A percentile compares a stretch with the other conserved stretches of the same genome.
Conservation (phyloP, 2,797 vertebrate species). For the Synaphobranchus kaupii region DNA sequence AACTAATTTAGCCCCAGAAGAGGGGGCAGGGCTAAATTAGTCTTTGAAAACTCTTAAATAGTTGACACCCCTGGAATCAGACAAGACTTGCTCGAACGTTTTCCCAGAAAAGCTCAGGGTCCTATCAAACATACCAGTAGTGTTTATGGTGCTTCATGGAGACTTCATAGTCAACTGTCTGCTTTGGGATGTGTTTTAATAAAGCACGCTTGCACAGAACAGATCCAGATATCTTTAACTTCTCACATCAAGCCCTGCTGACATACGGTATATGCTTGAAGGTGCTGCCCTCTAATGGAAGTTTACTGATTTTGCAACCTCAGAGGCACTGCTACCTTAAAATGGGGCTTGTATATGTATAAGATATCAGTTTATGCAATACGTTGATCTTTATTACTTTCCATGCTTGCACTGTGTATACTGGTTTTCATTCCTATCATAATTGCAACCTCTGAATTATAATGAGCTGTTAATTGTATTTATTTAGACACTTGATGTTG, state of each 20-base stretch:
- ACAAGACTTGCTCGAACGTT: background rate
- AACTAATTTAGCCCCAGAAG: background rate
- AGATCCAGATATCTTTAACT: background rate
- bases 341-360: background rate
- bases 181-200: background rate
- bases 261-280: background rate
- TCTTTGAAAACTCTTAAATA: background rate
- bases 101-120: constrained; percentile 5
- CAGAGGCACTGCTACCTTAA: background rate
- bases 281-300: constrained; percentile 9
- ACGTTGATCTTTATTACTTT: too few relatives aligned
- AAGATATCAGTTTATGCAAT: too few relatives aligned
- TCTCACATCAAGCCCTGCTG: background rate
- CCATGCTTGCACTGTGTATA: too few relatives aligned
- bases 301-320: background rate
- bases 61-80: background rate
- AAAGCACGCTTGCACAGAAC: background rate
- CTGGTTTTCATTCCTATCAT: too few relatives aligned
- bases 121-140: background rate
- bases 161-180: background rate
- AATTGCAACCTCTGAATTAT: too few relatives aligned
- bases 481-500: too few relatives aligned
- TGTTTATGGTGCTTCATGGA: background rate
- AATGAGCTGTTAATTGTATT: too few relatives aligned
- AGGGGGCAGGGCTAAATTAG: too few relatives aligned